Conservation (phyloP, 92 coral and sea anemone species). For the Umimayanthus kanabou region DNA sequence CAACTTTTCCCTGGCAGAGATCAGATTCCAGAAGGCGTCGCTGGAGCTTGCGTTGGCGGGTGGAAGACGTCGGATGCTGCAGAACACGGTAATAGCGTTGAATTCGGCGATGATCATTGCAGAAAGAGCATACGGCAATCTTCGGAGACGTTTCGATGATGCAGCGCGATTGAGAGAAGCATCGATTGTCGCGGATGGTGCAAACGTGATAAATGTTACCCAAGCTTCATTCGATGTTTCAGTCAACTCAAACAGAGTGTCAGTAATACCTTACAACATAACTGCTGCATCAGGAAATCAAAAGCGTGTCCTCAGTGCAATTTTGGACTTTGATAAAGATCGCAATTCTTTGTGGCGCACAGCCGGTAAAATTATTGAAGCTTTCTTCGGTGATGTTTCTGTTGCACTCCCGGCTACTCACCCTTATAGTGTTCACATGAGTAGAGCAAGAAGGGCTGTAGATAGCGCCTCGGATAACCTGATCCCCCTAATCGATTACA, state of each 20-base stretch:
- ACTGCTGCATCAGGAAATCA: slow-evolving; percentile 18
- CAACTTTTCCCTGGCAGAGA: slow-evolving; percentile 47
- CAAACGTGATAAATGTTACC: slow-evolving; percentile 19
- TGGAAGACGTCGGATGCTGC: slow-evolving; percentile 49
- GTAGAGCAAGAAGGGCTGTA: slow-evolving; percentile 54
- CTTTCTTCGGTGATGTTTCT: slow-evolving; percentile 53
- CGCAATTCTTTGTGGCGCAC: slow-evolving; percentile 52
- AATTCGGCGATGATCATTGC: slow-evolving; percentile 35
- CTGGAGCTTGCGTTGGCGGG: slow-evolving; percentile 55
- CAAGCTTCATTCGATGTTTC: slow-evolving; percentile 34
- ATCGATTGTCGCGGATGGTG: slow-evolving; percentile 15
- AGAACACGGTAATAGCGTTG: slow-evolving; percentile 43
- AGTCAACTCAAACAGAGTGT: neutral
- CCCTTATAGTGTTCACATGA: slow-evolving; percentile 26
- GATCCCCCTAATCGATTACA: slow-evolving; percentile 45
- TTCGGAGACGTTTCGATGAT: slow-evolving; percentile 18
- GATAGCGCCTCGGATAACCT: slow-evolving; percentile 28
- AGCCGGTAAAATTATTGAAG: slow-evolving; percentile 52
- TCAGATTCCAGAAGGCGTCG: slow-evolving; percentile 49
- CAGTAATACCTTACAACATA: slow-evolving; percentile 14
- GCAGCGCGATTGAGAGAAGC: slow-evolving; percentile 10
- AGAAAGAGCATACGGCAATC: slow-evolving; percentile 44
- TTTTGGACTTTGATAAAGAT: slow-evolving; percentile 35
- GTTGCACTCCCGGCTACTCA: slow-evolving; percentile 47
- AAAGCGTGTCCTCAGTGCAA: slow-evolving; percentile 33